These are phyloP conservation scores for Paramisgurnus dabryanus DNA, from an alignment of 2,113 vertebrate species.

Conservation along the genomic window DNA sequence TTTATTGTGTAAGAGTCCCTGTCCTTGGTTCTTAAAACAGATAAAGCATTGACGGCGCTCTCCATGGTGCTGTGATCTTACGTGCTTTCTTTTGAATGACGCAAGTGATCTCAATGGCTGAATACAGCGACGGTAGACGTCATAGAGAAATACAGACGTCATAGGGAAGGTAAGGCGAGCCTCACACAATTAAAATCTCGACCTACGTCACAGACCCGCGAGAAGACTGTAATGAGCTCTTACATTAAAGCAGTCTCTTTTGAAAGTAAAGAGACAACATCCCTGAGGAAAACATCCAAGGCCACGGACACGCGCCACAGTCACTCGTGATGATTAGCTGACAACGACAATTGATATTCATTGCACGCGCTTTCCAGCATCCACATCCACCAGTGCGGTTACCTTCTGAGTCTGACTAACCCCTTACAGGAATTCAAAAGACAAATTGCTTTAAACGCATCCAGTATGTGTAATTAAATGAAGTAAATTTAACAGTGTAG, in stretches of 20 bases:
- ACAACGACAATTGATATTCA: conserved; percentile 78
- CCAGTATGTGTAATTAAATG: conserved; percentile 3
- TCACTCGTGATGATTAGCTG: conserved; percentile 73
- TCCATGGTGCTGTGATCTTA: conserved; percentile 47
- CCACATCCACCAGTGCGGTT: conserved; percentile 67
- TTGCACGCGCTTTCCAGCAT: conserved; percentile 70
- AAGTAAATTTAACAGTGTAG: conserved; percentile 27
- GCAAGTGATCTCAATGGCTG: conserved; percentile 6
- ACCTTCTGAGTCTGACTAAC: conserved; percentile 43
- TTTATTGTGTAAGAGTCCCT: conserved; percentile 17
- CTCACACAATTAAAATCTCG: conserved; percentile 22
- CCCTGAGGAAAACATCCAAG: conserved; percentile 4
- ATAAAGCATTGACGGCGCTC: conserved; percentile 32
- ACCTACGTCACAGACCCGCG: conserved; percentile 12
- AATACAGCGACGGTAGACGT: conserved; percentile 29
- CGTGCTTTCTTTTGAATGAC: conserved; percentile 15
- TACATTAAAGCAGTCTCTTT: not conserved
- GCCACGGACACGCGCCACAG: conserved; percentile 50
- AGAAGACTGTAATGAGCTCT: not conserved
- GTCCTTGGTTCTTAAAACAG: conserved; percentile 53
- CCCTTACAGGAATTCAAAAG: conserved; percentile 21
- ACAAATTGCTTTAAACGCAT: conserved; percentile 6
- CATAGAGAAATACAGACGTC: conserved; percentile 34
- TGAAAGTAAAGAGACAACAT: conserved; percentile 3
- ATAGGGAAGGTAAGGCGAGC: not conserved